These are phyloP conservation scores for Thomomys bottae DNA, from an alignment of 2,113 vertebrate genomes.

Conservation along the genomic window DNA sequence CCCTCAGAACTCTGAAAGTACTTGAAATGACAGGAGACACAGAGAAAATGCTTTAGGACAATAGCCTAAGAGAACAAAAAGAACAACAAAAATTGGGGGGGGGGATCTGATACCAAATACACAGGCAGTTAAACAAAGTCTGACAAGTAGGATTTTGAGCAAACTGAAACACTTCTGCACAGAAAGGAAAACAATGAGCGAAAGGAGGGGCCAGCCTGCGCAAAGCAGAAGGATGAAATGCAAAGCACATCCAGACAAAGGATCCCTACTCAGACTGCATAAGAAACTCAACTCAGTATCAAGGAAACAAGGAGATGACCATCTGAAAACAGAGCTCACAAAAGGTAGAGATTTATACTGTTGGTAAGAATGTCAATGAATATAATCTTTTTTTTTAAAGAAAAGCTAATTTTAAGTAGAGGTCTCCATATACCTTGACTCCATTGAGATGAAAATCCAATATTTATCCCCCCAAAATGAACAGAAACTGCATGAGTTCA, in stretches of 20 bases:
- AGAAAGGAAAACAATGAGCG: not conserved
- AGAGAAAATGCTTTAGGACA: not conserved
- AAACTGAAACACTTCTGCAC: not conserved
- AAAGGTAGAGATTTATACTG: not conserved
- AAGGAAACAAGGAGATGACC: not conserved
- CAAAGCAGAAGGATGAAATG: not conserved
- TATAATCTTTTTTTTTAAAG: not conserved
- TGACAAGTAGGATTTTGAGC: not conserved
- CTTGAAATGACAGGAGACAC: not conserved
- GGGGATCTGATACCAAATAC: not conserved
- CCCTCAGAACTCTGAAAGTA: too few species aligned
- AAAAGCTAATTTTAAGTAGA: conserved; percentile 23
- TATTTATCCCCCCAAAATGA: not conserved
- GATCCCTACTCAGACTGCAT: not conserved
- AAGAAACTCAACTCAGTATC: not conserved
- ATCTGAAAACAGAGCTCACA: not conserved
- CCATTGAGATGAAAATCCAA: conserved; percentile 4
- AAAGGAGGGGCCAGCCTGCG: too few species aligned
- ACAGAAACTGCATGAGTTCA: not conserved
- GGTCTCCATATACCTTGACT: not conserved
- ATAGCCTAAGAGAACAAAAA: too few species aligned
- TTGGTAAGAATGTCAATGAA: not conserved
- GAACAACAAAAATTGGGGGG: too few species aligned
- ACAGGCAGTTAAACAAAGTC: not conserved
- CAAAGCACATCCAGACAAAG: not conserved